Conservation (phyloP, 2,888 invertebrate species). For the Tuberolachnus salignus region DNA sequence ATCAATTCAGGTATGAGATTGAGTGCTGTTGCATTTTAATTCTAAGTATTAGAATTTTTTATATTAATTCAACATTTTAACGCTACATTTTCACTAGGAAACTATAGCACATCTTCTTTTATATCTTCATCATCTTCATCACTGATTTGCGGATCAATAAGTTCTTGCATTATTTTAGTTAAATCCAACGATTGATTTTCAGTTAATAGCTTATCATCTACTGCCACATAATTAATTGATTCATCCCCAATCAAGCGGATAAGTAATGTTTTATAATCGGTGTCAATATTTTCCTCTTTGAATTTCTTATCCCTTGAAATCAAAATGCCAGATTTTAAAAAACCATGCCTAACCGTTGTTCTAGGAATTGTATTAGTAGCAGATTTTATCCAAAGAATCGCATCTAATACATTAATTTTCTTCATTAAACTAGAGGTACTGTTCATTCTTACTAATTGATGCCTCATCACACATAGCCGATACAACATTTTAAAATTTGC, state of each 20-base stretch:
- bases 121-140: slow-evolving; percentile 14
- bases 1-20: too few species aligned
- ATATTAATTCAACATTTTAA: too few species aligned
- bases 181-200: slow-evolving; percentile 32
- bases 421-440: background rate
- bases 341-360: slow-evolving; percentile 15
- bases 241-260: background rate
- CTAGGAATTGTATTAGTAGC: background rate
- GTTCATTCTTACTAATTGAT: background rate
- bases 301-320: background rate
- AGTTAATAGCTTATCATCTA: slow-evolving; percentile 15
- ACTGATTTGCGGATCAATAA: slow-evolving; percentile 18
- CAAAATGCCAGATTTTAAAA: slow-evolving; percentile 19
- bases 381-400: slow-evolving; percentile 34
- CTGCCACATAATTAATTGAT: slow-evolving; percentile 12
- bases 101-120: too few species aligned
- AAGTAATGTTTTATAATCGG: background rate
- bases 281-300: background rate
- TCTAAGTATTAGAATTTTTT: too few species aligned
- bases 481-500: slow-evolving; percentile 46
- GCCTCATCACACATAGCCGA: slow-evolving; percentile 32
- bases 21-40: too few species aligned
- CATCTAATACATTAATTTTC: slow-evolving; percentile 32
- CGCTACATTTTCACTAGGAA: too few species aligned
- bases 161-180: slow-evolving; percentile 37